A percentile compares a stretch with the other conserved stretches of the same genome.
Evolutionary conservation across 2,113 vertebrate genomes (phyloP).

Genomic region (Stegastes partitus): DNA sequence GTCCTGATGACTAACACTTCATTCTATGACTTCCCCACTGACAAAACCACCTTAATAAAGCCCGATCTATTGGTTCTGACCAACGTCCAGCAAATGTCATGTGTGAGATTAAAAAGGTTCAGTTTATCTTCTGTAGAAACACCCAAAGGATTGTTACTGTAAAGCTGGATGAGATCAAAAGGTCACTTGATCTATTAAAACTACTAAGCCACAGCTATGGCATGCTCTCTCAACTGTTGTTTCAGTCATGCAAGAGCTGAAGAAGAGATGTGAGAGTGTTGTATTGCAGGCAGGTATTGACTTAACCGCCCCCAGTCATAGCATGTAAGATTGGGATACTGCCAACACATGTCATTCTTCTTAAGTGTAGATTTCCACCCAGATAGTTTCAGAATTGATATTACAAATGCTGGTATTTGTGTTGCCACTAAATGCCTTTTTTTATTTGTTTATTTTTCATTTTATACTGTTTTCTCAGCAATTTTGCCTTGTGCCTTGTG

Average conservation of each 20-base stretch:
- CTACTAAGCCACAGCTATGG: conserved; percentile 18
- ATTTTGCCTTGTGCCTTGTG: no score
- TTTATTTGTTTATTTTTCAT: not conserved
- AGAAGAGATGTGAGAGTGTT: not conserved
- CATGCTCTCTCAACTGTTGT: not conserved
- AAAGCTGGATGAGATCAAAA: conserved; percentile 50
- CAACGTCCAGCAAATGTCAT: conserved; percentile 5
- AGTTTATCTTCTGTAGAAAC: conserved; percentile 24
- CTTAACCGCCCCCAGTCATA: not conserved
- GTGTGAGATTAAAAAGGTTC: conserved; percentile 51
- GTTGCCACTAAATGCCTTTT: no score
- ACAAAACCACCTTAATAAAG: not conserved
- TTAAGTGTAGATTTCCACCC: not conserved
- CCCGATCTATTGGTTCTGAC: not conserved
- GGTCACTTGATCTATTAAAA: conserved; percentile 57
- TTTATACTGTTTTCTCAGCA: no score
- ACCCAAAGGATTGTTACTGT: conserved; percentile 21
- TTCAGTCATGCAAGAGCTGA: conserved; percentile 9
- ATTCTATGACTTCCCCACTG: not conserved
- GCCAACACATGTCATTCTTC: not conserved
- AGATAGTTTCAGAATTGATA: no score
- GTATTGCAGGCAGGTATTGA: not conserved
- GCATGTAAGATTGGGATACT: not conserved
- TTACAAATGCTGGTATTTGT: not conserved
- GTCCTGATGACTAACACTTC: conserved; percentile 4